Conservation (phyloP, 1,140 invertebrate species). For the Idris sp. region DNA sequence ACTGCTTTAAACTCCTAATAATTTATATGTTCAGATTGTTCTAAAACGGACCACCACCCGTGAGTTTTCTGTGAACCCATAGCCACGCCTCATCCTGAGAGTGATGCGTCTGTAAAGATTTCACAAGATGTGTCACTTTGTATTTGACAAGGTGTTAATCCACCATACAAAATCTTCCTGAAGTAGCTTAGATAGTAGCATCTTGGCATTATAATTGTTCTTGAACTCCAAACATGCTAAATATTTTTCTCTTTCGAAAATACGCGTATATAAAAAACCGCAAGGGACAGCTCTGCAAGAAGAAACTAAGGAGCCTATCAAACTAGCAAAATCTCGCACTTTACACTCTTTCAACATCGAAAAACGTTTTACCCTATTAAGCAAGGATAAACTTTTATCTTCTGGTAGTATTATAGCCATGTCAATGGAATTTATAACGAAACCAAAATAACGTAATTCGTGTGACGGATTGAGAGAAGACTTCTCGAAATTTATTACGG, state of each 20-base stretch:
- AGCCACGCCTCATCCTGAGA: constrained; percentile 10
- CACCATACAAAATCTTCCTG: constrained; percentile 23
- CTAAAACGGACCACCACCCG: constrained; percentile 25
- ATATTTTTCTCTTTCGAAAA: constrained; percentile 19
- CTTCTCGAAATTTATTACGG: constrained; percentile 49
- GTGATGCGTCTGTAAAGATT: constrained; percentile 26
- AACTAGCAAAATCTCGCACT: constrained; percentile 23
- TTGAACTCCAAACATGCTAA: constrained; percentile 3
- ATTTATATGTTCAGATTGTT: constrained; percentile 19
- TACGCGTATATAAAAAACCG: constrained; percentile 2
- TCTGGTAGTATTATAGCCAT: constrained; percentile 22
- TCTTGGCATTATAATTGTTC: constrained; percentile 22
- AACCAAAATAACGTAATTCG: constrained; percentile 10
- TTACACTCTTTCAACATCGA: not conserved
- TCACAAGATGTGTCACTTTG: not conserved
- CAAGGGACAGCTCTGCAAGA: constrained; percentile 10
- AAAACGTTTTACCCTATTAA: not conserved
- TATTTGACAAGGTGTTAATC: constrained; percentile 4
- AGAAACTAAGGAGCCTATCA: constrained; percentile 7
- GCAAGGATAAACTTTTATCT: constrained; percentile 13
- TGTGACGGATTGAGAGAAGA: constrained; percentile 24
- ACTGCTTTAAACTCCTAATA: constrained; percentile 15
- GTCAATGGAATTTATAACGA: constrained; percentile 19
- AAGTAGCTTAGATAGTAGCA: not conserved
- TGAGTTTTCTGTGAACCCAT: constrained; percentile 4